These are phyloP conservation scores for Cataglyphis albicans DNA, from an alignment of 2,888 invertebrate genomes.

Conservation along the genomic window DNA sequence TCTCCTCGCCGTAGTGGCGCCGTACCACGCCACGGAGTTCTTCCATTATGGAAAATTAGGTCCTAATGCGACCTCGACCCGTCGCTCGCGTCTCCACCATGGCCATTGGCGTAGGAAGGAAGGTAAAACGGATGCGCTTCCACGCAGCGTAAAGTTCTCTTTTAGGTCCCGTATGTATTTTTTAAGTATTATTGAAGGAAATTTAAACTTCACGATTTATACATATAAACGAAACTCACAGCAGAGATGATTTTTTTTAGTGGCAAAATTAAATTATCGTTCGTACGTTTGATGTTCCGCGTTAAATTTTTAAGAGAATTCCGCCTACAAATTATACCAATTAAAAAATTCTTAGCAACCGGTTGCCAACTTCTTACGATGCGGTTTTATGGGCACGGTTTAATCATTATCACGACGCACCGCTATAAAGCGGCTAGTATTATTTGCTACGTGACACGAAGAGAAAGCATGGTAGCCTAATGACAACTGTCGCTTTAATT, in stretches of 20 bases:
- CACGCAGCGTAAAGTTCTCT: not conserved
- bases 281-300: slow-evolving; percentile 21
- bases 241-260: not conserved
- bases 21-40: slow-evolving; percentile 74
- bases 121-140: not conserved
- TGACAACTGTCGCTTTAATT: slow-evolving; percentile 28
- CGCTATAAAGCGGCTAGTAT: slow-evolving; percentile 25
- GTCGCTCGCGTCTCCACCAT: slow-evolving; percentile 60
- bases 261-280: slow-evolving; percentile 29
- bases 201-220: not conserved
- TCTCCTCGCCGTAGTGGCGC: slow-evolving; percentile 76
- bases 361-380: slow-evolving; percentile 23
- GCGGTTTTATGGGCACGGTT: slow-evolving; percentile 39
- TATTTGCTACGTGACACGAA: slow-evolving; percentile 26
- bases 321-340: slow-evolving; percentile 34
- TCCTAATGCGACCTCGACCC: slow-evolving; percentile 74
- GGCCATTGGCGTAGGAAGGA: slow-evolving; percentile 67
- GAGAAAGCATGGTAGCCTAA: slow-evolving; percentile 23
- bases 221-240: not conserved
- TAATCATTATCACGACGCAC: slow-evolving; percentile 20
- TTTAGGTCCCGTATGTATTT: not conserved
- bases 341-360: slow-evolving; percentile 40
- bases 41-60: slow-evolving; percentile 82
- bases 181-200: not conserved
- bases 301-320: slow-evolving; percentile 40